These are phyloP conservation scores for Neodiprion pinetum DNA, from an alignment of 1,140 invertebrate genomes.

Conservation along the genomic window DNA sequence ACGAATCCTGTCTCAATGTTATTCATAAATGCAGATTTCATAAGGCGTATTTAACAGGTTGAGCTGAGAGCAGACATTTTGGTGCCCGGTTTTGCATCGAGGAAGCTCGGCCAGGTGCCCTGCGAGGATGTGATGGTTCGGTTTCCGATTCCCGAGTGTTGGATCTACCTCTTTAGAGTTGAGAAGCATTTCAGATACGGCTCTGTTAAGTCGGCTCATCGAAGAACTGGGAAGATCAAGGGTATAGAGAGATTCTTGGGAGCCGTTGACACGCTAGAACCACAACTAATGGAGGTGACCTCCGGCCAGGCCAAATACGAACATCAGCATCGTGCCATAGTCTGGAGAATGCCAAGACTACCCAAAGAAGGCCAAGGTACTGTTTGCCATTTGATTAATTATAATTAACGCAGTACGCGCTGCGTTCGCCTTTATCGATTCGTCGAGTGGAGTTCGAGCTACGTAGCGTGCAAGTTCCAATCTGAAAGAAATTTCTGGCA, in stretches of 20 bases:
- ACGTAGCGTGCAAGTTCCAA: too few relatives aligned
- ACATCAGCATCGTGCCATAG: slow-evolving; percentile 95
- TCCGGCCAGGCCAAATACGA: slow-evolving; percentile 99
- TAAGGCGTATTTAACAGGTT: slow-evolving; percentile 65
- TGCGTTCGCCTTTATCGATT: background rate
- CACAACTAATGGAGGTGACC: slow-evolving; percentile 96
- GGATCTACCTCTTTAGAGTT: slow-evolving; percentile 98
- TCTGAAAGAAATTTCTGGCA: too few relatives aligned
- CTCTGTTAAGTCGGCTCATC: slow-evolving; percentile 96
- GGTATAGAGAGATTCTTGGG: slow-evolving; percentile 94
- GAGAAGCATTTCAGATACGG: slow-evolving; percentile 99
- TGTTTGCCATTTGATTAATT: slow-evolving; percentile 19
- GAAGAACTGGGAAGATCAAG: slow-evolving; percentile 92
- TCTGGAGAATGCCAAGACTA: slow-evolving; percentile 96
- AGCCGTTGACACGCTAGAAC: slow-evolving; percentile 88
- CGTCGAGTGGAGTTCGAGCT: background rate
- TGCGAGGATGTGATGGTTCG: slow-evolving; percentile 97
- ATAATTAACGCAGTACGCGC: background rate
- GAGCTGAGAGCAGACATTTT: slow-evolving; percentile 93
- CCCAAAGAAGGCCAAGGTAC: slow-evolving; percentile 97
- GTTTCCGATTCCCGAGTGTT: slow-evolving; percentile 98
- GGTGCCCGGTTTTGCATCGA: slow-evolving; percentile 94
- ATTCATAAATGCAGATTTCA: too few relatives aligned
- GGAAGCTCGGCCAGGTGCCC: slow-evolving; percentile 93
- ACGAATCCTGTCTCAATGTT: too few relatives aligned